Evolutionary conservation across 2,888 invertebrate species (phyloP).

Genomic region (Sarcophaga rosellei): DNA sequence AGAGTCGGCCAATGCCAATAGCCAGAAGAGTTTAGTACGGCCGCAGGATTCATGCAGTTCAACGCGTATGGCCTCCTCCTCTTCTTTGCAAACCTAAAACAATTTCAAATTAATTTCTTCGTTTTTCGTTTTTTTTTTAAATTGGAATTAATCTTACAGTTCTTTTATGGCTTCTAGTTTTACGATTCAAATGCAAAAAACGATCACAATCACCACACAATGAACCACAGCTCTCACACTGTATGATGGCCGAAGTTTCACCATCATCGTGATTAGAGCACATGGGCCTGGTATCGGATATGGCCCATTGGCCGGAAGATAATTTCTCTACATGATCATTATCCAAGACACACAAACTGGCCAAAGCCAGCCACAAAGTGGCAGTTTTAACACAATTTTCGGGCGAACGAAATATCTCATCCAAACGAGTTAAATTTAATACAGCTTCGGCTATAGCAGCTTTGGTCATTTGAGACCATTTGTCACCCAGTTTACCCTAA

Average conservation of each 20-base stretch:
- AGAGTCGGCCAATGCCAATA: conserved; percentile 95
- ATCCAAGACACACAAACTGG: conserved; percentile 95
- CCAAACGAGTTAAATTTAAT: conserved; percentile 89
- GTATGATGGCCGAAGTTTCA: conserved; percentile 94
- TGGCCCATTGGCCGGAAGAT: conserved; percentile 90
- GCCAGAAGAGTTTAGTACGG: conserved; percentile 96
- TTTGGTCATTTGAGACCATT: conserved; percentile 94
- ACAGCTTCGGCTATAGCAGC: conserved; percentile 94
- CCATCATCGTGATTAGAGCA: conserved; percentile 99
- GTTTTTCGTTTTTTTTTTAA: not conserved
- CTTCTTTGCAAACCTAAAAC: conserved; percentile 89
- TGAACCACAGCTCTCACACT: conserved; percentile 95
- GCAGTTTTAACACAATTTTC: conserved; percentile 91
- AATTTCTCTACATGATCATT: conserved; percentile 93
- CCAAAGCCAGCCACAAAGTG: conserved; percentile 94
- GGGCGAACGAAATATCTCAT: conserved; percentile 88
- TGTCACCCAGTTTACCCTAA: conserved; percentile 91
- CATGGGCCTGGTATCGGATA: conserved; percentile 86
- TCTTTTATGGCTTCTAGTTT: conserved; percentile 91
- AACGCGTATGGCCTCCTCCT: conserved; percentile 97
- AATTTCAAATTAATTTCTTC: not conserved
- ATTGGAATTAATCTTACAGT: conserved; percentile 74
- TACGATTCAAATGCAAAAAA: conserved; percentile 94
- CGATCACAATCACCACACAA: conserved; percentile 98
- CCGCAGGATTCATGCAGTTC: conserved; percentile 99